A percentile compares a stretch with the other conserved stretches of the same genome.
Conservation (phyloP, 2,888 invertebrate species). For the Eugnorisma glareosa region DNA sequence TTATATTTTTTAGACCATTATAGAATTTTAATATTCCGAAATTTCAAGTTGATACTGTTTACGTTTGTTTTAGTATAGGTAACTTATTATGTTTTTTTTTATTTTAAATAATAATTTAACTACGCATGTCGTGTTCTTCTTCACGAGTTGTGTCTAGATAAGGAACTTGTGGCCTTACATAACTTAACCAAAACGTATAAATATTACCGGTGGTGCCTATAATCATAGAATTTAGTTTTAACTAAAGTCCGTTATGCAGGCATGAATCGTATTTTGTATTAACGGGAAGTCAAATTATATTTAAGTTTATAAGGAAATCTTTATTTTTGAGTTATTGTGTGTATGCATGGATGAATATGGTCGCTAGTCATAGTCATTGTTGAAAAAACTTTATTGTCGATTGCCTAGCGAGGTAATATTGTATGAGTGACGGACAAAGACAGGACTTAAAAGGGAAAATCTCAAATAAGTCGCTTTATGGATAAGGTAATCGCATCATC, state of each 20-base stretch:
- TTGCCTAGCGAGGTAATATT: too few relatives aligned
- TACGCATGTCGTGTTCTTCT: not conserved
- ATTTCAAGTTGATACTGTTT: too few relatives aligned
- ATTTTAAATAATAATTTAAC: too few relatives aligned
- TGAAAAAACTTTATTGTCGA: too few relatives aligned
- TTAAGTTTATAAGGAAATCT: not conserved
- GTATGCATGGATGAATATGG: too few relatives aligned
- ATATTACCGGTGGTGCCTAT: too few relatives aligned
- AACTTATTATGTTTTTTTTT: too few relatives aligned
- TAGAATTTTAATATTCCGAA: too few relatives aligned
- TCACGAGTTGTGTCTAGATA: not conserved
- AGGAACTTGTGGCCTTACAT: not conserved
- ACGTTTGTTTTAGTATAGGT: too few relatives aligned
- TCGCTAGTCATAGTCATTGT: too few relatives aligned
- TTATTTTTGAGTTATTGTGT: not conserved
- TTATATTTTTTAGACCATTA: too few relatives aligned
- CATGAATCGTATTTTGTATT: not conserved
- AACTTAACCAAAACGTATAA: not conserved
- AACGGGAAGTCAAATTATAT: not conserved
- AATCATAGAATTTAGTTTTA: not conserved
- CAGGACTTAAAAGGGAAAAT: not conserved
- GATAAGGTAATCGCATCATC: not conserved
- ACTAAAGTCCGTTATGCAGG: not conserved
- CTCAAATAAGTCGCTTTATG: not conserved
- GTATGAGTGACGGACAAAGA: too few relatives aligned